Base-by-base conservation (phyloP, 2,797 vertebrate genomes). In the Ceryle rudis region DNA sequence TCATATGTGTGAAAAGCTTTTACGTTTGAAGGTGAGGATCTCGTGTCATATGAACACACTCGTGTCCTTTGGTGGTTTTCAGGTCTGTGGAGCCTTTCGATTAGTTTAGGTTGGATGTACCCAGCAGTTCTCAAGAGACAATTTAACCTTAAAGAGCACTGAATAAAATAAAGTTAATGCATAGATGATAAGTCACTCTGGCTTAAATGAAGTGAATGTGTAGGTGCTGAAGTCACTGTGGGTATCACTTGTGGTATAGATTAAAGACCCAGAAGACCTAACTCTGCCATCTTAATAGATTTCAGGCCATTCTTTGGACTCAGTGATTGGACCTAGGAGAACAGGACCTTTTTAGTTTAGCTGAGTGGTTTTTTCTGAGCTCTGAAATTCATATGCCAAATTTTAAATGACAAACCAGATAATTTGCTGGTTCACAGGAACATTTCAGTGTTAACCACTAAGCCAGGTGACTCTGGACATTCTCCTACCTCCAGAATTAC, bases 111-210 rank as follows among this genome's bases (percentile, higher is more conserved):
- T 47, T 72, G 55, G 25, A 69, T 67, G 31, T 29, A 89, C 44
- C 57, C 44, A 78, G 31, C 23, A 85, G 31, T 39, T 78, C 75
- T 80, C 90, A 64, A 62, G 81, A 80, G 49, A 14, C 6, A 3
- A 93, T 90, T 94, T 61, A 95, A 51, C 25, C 62, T 62, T 89
- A 79, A 74, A 88, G 61, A 89, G 3, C n/a, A 67, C 61, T 54
- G 51, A 78, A 58, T 58, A 83, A 95, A 90, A 83, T 41, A 73
- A 72, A 86, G 41, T 46, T 64, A 83, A 90, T 51, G 44, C 11
- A 81, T 20, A 70, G 39, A 58, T 60, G 41, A 41, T 46, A 81
- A 73, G 28, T 47, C 72, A 67, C 31, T 66, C 42, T 57, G 65
- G 64, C 19, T 86, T 88, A 74, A 78, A 88, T 52, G 28, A 90